A percentile compares a stretch with the other conserved stretches of the same genome.
Evolutionary conservation across 2,113 vertebrate genomes (phyloP).

Genomic region (Tautogolabrus adspersus): DNA sequence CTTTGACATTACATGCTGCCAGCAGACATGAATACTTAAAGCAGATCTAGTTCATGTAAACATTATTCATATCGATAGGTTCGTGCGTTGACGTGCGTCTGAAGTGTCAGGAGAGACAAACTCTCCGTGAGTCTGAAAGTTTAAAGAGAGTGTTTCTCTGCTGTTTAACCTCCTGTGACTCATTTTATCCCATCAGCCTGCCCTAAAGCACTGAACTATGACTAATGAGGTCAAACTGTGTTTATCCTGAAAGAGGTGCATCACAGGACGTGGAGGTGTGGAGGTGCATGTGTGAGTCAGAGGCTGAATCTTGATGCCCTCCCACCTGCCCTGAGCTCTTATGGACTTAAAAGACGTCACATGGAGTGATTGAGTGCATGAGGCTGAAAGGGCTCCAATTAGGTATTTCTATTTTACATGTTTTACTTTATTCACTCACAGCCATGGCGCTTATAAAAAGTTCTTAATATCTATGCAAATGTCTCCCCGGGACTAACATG

Average conservation of each 20-base stretch:
- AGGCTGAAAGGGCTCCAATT: no score
- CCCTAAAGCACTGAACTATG: constrained; percentile 9
- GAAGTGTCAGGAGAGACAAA: neutral
- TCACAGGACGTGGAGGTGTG: neutral
- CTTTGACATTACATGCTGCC: neutral
- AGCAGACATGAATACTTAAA: neutral
- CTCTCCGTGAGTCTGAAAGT: neutral
- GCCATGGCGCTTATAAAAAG: no score
- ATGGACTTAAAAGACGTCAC: no score
- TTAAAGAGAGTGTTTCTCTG: neutral
- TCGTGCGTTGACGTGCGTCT: neutral
- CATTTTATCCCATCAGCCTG: constrained; percentile 17
- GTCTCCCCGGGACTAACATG: no score
- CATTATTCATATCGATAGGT: neutral
- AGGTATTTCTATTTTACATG: no score
- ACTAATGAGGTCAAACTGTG: constrained; percentile 35
- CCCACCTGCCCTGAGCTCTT: no score
- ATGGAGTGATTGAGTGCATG: no score
- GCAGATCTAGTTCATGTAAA: neutral
- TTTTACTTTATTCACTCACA: no score
- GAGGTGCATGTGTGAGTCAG: neutral
- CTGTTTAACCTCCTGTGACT: constrained; percentile 21
- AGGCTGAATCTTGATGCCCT: no score
- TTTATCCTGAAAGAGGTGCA: neutral
- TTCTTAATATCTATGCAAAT: no score